Conservation (phyloP, 2,888 invertebrate genomes). For the Ischnus inquisitorius region DNA sequence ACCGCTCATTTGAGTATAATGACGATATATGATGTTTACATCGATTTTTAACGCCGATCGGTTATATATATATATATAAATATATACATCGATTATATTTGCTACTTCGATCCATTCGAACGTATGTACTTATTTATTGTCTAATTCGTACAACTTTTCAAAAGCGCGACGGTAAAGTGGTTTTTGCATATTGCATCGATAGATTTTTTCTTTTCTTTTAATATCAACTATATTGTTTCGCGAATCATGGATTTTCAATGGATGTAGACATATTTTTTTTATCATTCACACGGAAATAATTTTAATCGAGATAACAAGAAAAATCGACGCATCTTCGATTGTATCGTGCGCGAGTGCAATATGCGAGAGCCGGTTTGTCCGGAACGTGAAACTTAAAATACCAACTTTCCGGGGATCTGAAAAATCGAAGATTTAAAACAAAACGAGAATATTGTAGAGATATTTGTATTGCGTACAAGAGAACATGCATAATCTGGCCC, state of each 20-base stretch:
- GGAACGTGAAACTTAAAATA: conserved; percentile 35
- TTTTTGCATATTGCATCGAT: conserved; percentile 21
- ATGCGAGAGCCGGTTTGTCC: conserved; percentile 38
- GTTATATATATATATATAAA: conserved; percentile 11
- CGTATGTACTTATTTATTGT: conserved; percentile 63
- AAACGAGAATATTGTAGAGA: conserved; percentile 10
- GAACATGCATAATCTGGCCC: conserved; percentile 55
- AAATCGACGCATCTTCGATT: not conserved
- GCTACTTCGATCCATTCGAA: conserved; percentile 59
- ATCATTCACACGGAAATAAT: not conserved
- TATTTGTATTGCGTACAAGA: conserved; percentile 39
- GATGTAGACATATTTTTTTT: conserved; percentile 9
- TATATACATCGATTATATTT: conserved; percentile 56
- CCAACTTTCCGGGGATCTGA: conserved; percentile 32
- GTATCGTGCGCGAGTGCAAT: conserved; percentile 13
- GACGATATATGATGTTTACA: conserved; percentile 43
- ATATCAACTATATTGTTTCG: not conserved
- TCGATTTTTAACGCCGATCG: conserved; percentile 57
- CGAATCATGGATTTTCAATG: not conserved
- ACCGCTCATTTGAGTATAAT: conserved; percentile 62
- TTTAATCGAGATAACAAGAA: not conserved
- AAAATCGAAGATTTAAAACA: conserved; percentile 6
- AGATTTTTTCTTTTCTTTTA: conserved; percentile 6
- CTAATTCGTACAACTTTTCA: conserved; percentile 57
- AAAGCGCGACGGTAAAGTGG: conserved; percentile 27